Base-by-base conservation (phyloP, 2,888 invertebrate genomes). In the Eupithecia tripunctaria region DNA sequence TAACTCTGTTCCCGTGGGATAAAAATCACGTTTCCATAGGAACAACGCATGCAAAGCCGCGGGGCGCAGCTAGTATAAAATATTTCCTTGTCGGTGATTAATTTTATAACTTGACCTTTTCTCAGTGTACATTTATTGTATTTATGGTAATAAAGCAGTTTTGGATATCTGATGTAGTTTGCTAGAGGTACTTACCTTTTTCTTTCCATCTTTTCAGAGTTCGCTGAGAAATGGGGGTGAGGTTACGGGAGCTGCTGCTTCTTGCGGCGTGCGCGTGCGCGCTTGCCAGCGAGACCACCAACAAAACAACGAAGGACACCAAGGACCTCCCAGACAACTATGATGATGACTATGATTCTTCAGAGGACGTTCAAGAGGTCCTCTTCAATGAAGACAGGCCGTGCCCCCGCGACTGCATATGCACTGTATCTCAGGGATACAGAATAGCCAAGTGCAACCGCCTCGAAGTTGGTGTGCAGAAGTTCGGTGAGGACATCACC, bases 381-480 rank as follows among this genome's bases (percentile, higher is more conserved):
- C 87, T 94, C 69, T 93, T 90, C 84, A 94, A 88, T 80, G 94
- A 93, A 82, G 90, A 93, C 85, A 93, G 85, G 78, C 95, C 95
- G 72, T 96, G 96, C 84, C 96, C 96, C 68, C 94, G 96, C 82
- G 95, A 95, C 85, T 96, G 96, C 88, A 90, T 95, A 80, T 96
- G 96, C 85, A 92, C 94, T 80, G 94, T 95, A 83, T 95, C 95
- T 76, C 95, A 95, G 83, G 95, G 95, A 85, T 95, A 95, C 86
- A 90, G 95, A 83, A 95, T 95, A 85, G 96, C 95, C 78, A 96
- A 96, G 84, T 97, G 97, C 93, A 95, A 95, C 86, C 95, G 96
- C 85, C 92, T 97, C 83, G 96, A 96, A 88, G 89, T 95, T 72
- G 96, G 96, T 67, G 95, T 95, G 56, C 96, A 96, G 83, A 95